Base-by-base conservation (phyloP, 2,113 vertebrate species). In the Jaculus jaculus region DNA sequence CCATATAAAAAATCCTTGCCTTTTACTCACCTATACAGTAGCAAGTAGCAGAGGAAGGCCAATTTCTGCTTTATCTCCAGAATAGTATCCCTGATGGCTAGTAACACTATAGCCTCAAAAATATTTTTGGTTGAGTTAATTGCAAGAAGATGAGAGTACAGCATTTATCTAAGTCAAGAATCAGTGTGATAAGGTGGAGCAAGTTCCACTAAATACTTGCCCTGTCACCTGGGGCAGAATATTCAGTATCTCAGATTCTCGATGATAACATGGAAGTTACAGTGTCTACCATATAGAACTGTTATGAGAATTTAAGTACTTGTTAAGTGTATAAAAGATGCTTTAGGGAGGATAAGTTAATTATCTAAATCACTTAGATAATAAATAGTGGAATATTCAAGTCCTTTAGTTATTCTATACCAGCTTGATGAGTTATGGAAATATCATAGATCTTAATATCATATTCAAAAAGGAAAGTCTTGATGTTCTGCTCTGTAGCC, bases 271-370 rank as follows among this genome's bases (percentile, higher is more conserved):
- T 79, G 18, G 47, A 4, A 93, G 15, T 92, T 80, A 58, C 1
- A 75, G n/a, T 73, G 69, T 32, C 21, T 83, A 37, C 69, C 32
- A 13, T 63, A 74, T 65, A 83, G 58, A 60, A 66, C 24, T 72
- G 74, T 71, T 79, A 75, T 12, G 58, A 85, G 39, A 86, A 61
- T 54, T 84, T 51, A 71, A 83, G 79, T 92, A 86, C 74, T 90
- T 92, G 42, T 68, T 74, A 92, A 60, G 2, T 81, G 65, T 90
- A 61, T 61, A 24, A 37, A 69, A 87, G 71, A 30, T 54, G 17
- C 32, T 30, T 84, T 58, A 34, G 23, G 87, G 47, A 72, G 8
- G 54, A 60, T 83, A 54, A 39, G 17, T 71, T 85, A 86, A 94
- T 81, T 69, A 73, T 71, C 32, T 30, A 60, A 89, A 58, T 78